Evolutionary conservation across 2,888 invertebrate genomes (phyloP).

Genomic region (Andrena trimmerana): DNA sequence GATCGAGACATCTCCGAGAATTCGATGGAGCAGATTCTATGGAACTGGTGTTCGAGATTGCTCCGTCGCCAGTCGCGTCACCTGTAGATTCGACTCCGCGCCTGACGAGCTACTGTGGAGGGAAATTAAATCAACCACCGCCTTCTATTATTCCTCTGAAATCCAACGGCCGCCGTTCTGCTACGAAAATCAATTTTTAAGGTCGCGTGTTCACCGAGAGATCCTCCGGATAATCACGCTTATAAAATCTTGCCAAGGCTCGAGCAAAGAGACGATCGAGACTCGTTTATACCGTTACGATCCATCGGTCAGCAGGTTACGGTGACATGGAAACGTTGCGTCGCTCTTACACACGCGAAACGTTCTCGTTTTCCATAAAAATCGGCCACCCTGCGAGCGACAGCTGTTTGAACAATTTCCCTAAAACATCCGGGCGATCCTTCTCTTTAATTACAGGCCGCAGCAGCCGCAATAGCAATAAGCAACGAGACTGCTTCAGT

Average conservation of each 20-base stretch:
- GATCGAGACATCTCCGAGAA: not conserved
- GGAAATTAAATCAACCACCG: slow-evolving; percentile 13
- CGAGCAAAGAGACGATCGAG: slow-evolving; percentile 23
- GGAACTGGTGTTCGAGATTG: slow-evolving; percentile 4
- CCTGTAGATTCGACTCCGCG: slow-evolving; percentile 1
- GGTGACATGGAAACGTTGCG: slow-evolving; percentile 19
- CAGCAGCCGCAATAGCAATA: not conserved
- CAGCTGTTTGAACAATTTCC: too few species aligned
- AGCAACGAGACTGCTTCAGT: not conserved
- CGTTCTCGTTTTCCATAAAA: not conserved
- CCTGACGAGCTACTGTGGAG: not conserved
- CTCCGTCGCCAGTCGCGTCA: not conserved
- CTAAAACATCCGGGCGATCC: not conserved
- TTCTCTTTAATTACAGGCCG: not conserved
- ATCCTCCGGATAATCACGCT: not conserved
- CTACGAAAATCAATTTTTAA: not conserved
- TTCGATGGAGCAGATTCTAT: not conserved
- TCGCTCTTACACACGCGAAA: slow-evolving; percentile 2
- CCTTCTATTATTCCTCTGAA: not conserved
- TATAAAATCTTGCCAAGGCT: not conserved
- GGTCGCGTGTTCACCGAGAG: not conserved
- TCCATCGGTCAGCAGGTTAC: slow-evolving; percentile 36
- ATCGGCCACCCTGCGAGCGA: too few species aligned
- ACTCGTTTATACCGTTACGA: slow-evolving; percentile 53
- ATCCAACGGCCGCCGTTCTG: not conserved